Evolutionary conservation across 2,113 vertebrate species (phyloP).

Genomic region (Carassius carassius): DNA sequence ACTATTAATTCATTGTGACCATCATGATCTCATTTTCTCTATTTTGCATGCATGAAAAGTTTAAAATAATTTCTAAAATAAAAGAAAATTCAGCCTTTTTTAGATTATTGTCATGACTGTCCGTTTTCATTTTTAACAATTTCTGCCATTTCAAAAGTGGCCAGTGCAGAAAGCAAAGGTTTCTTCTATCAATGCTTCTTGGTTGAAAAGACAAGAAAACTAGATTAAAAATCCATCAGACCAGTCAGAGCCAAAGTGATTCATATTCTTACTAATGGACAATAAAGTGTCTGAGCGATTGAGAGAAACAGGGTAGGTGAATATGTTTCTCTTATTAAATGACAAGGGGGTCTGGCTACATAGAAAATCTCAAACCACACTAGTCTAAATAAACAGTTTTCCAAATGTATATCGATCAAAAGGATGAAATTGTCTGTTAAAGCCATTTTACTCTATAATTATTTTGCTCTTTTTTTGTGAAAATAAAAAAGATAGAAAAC

Average conservation of each 20-base stretch:
- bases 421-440: background rate
- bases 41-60: background rate
- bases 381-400: background rate
- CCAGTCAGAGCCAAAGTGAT: background rate
- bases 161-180: background rate
- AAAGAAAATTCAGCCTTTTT: background rate
- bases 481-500: background rate
- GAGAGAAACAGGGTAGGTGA: background rate
- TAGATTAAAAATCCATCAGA: background rate
- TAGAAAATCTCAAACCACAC: background rate
- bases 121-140: background rate
- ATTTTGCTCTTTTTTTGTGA: background rate
- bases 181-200: background rate
- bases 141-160: background rate
- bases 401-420: background rate
- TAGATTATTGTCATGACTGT: background rate
- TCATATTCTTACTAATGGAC: slow-evolving; percentile 12
- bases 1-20: background rate
- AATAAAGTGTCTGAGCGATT: background rate
- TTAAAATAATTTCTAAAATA: background rate
- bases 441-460: background rate
- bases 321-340: background rate
- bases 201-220: background rate
- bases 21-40: too few species aligned
- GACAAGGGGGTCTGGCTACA: too few species aligned